phyloP scores from a whole-genome alignment of 2,113 vertebrate genomes.

The Odocoileus hemionus region DNA sequence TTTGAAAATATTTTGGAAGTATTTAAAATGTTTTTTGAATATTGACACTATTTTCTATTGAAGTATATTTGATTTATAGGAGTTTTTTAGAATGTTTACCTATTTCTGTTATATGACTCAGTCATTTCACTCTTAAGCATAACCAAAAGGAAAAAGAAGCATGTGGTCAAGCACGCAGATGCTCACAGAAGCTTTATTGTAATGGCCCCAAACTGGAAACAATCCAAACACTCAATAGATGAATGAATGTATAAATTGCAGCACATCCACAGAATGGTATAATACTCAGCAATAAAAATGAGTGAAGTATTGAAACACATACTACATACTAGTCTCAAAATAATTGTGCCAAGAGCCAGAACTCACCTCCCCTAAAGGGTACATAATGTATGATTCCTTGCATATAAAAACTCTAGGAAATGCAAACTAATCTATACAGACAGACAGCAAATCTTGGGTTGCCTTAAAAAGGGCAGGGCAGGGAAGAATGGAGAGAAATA shows the following conservation, averaged over 20 bases:
- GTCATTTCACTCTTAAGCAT: neutral
- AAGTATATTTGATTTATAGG: neutral
- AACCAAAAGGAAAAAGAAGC: neutral
- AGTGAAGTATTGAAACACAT: neutral
- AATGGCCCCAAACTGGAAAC: neutral
- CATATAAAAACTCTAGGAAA: neutral
- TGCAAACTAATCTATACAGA: neutral
- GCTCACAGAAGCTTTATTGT: neutral
- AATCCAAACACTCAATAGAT: neutral
- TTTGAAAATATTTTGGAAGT: neutral
- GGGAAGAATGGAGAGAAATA: neutral
- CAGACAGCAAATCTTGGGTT: neutral
- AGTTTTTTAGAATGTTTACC: neutral
- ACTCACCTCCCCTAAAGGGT: neutral
- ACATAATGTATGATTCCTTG: neutral
- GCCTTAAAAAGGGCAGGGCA: neutral
- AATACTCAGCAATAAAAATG: neutral
- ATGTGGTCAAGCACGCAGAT: rapidly evolving
- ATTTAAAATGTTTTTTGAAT: neutral
- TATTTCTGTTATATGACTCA: neutral
- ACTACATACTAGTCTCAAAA: neutral
- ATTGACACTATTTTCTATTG: neutral
- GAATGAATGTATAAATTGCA: neutral
- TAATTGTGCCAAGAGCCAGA: neutral
- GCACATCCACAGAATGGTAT: neutral